phyloP scores from a whole-genome alignment of 1,140 invertebrate species.

The Heliconius melpomene region DNA sequence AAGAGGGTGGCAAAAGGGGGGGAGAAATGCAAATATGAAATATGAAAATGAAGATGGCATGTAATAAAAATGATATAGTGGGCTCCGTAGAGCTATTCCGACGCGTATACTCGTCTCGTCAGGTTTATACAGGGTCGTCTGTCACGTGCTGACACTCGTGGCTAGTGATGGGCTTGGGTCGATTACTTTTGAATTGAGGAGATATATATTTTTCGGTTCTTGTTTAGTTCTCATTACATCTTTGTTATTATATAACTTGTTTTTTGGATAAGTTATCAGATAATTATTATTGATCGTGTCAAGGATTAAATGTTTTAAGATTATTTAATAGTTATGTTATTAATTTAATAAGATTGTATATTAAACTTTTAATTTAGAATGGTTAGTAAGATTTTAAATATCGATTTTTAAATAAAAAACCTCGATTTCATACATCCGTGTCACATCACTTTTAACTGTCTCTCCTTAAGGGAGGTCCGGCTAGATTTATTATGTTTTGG shows the following conservation, averaged over 20 bases:
- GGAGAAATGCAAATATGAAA: slow-evolving; percentile 82
- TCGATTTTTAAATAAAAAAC: not conserved
- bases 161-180: slow-evolving; percentile 44
- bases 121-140: slow-evolving; percentile 80
- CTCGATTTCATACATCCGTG: not conserved
- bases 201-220: not conserved
- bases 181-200: not conserved
- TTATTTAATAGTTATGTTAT: not conserved
- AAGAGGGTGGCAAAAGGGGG: slow-evolving; percentile 43
- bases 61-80: slow-evolving; percentile 83
- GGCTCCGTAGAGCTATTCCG: slow-evolving; percentile 81
- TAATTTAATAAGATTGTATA: not conserved
- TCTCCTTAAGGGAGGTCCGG: slow-evolving; percentile 32
- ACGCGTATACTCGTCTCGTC: slow-evolving; percentile 77
- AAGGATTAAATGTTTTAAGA: not conserved
- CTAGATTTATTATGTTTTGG: slow-evolving; percentile 26
- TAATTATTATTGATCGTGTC: not conserved
- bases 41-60: slow-evolving; percentile 83
- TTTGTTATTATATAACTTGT: not conserved
- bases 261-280: not conserved
- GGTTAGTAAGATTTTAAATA: not conserved
- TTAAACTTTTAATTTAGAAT: not conserved
- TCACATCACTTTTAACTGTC: slow-evolving; percentile 1
- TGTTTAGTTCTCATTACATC: no score
- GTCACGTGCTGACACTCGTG: slow-evolving; percentile 77